Evolutionary conservation across 2,888 invertebrate genomes (phyloP).

Genomic region (Eulithis prunata): DNA sequence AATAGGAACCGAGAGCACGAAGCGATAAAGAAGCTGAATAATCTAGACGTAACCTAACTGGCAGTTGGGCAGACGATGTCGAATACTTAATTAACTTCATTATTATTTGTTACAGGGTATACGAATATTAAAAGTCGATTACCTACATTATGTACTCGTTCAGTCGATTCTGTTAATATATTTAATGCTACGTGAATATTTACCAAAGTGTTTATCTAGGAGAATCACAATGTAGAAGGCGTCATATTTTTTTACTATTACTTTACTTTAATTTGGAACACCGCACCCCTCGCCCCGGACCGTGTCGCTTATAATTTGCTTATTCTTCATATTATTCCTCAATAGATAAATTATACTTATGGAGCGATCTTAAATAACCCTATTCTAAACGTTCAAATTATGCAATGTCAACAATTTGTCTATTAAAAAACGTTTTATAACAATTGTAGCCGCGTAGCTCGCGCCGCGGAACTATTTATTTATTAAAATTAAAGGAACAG

Average conservation of each 20-base stretch:
- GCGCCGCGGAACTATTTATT: conserved; percentile 53
- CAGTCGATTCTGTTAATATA: conserved; percentile 73
- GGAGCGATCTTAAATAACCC: conserved; percentile 84
- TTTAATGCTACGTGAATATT: conserved; percentile 74
- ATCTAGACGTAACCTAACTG: conserved; percentile 75
- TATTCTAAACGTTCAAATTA: conserved; percentile 83
- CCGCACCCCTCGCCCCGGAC: conserved; percentile 76
- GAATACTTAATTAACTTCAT: conserved; percentile 63
- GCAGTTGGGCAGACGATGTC: conserved; percentile 68
- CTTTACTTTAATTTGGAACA: conserved; percentile 74
- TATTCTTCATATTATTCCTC: conserved; percentile 74
- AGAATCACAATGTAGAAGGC: conserved; percentile 80
- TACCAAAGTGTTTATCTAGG: conserved; percentile 76
- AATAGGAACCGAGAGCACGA: conserved; percentile 72
- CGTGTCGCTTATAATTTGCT: conserved; percentile 76
- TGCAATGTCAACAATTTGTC: conserved; percentile 81
- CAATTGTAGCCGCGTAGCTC: conserved; percentile 63
- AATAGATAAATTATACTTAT: conserved; percentile 83
- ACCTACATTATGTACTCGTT: conserved; percentile 67
- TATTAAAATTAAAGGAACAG: conserved; percentile 68
- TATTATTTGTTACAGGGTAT: conserved; percentile 58
- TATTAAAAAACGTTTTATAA: conserved; percentile 76
- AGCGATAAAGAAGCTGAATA: conserved; percentile 47
- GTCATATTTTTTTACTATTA: conserved; percentile 59
- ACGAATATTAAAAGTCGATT: conserved; percentile 61